Base-by-base conservation (phyloP, 2,113 vertebrate species). In the Cephalophus harveyi region DNA sequence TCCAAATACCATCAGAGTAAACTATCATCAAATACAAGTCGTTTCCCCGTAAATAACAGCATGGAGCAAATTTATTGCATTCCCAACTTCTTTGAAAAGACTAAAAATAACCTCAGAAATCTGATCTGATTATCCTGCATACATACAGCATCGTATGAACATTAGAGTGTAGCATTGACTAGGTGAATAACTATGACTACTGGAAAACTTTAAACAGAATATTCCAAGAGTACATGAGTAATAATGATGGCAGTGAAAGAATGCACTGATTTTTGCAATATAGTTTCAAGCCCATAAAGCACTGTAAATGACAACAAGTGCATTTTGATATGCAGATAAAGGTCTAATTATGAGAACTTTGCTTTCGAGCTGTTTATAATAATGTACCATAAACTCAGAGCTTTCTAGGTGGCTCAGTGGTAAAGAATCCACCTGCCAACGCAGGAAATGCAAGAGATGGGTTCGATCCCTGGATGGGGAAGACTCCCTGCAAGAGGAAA, bases 41-140 rank as follows among this genome's bases (percentile, higher is more conserved):
- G 4, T 94, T 98, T 46, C 30, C 79, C 87, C 84, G 40, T 62
- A 97, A 98, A 98, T 98, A 96, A 98, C 4, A 98, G 87, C 87
- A 97, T 97, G 52, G 78, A 92, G 27, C 13, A 97, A 94, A 96
- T 17, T 25, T 62, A 52, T 40, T 94, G 36, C 95, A 93, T 84
- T 94, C 50, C 78, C 43, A 57, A 74, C 89, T 94, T 88, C 84
- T 96, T 78, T 82, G 93, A 95, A 96, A 98, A 6, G 78, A 76
- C 27, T 97, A 96, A 97, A 97, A 97, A 91, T 94, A 97, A 48
- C 71, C 82, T 50, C 71, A 87, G 40, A 89, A 97, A 97, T 62
- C 19, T 33, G 33, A 74, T 94, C 81, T 92, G 97, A 83, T 97
- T 95, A 91, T 92, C n/a, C 23, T 94, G 15, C 33, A 86, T 85